Conservation (phyloP, 2,888 invertebrate species). For the Phytoseiulus persimilis region DNA sequence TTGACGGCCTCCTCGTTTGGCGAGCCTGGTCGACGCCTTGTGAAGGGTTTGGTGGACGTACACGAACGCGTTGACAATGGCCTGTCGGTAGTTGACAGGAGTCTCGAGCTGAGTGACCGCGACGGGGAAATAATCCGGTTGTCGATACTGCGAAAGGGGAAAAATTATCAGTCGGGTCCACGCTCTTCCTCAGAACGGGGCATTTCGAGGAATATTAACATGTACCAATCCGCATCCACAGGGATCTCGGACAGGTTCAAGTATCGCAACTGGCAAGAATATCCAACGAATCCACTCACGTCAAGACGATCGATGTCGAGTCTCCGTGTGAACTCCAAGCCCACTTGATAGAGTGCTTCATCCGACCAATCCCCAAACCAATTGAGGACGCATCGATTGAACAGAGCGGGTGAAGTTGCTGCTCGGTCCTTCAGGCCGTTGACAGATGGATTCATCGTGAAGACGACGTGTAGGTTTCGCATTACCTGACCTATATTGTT, state of each 20-base stretch:
- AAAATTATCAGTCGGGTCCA: background rate
- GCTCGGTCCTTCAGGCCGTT: slow-evolving; percentile 97
- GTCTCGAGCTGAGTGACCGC: slow-evolving; percentile 63
- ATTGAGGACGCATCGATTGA: slow-evolving; percentile 92
- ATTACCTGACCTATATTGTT: slow-evolving; percentile 65
- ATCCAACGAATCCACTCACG: slow-evolving; percentile 41
- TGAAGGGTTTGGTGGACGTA: slow-evolving; percentile 96
- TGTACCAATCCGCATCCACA: no score
- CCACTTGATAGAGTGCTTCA: slow-evolving; percentile 84
- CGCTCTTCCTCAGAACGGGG: no score
- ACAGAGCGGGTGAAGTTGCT: slow-evolving; percentile 95
- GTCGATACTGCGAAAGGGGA: slow-evolving; percentile 58
- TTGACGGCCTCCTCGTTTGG: slow-evolving; percentile 82
- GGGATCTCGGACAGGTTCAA: no score
- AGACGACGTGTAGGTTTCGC: slow-evolving; percentile 97
- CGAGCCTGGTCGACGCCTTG: slow-evolving; percentile 79
- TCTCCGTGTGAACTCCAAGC: slow-evolving; percentile 88
- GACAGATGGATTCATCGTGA: slow-evolving; percentile 99
- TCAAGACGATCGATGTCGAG: slow-evolving; percentile 81
- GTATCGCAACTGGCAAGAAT: background rate
- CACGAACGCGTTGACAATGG: slow-evolving; percentile 96
- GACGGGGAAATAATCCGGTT: slow-evolving; percentile 82
- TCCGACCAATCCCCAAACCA: slow-evolving; percentile 99
- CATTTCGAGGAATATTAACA: no score
- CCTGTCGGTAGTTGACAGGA: slow-evolving; percentile 77